Percentiles rank a stretch among this genome's conserved stretches.
phyloP scores from a whole-genome alignment of 2,888 invertebrate genomes.

The Imbricaverruca yamaguchii region DNA sequence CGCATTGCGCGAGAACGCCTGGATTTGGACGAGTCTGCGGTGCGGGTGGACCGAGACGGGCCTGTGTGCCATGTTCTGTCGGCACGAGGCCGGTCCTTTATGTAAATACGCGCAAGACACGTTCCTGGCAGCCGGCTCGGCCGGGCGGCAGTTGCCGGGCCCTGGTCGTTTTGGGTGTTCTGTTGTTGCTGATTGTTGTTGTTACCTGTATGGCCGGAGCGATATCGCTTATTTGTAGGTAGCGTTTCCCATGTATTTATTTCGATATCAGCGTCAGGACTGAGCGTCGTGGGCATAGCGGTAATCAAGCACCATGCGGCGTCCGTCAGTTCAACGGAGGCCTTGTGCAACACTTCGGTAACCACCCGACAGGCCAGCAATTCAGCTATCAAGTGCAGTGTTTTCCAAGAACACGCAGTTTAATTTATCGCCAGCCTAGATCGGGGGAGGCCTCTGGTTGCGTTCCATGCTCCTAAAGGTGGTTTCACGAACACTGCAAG shows the following conservation, averaged over 20 bases:
- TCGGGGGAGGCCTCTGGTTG: too few species aligned
- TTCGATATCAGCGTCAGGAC: neutral
- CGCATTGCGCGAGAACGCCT: neutral
- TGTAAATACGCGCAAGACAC: neutral
- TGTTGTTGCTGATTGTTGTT: conserved; percentile 8
- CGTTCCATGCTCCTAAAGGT: too few species aligned
- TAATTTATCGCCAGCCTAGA: too few species aligned
- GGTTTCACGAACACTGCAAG: too few species aligned
- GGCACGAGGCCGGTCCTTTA: neutral
- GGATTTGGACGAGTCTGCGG: too few species aligned
- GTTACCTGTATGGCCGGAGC: neutral
- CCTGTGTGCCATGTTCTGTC: neutral
- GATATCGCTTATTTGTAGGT: neutral
- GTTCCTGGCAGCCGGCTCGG: neutral
- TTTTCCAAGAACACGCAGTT: too few species aligned
- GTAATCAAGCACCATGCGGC: too few species aligned
- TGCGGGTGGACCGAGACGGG: too few species aligned
- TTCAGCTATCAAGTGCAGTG: too few species aligned
- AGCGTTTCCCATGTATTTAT: neutral
- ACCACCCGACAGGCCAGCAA: too few species aligned
- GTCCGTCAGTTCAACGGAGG: too few species aligned
- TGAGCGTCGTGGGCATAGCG: neutral
- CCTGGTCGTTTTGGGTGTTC: neutral
- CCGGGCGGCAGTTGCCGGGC: neutral
- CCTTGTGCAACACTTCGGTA: too few species aligned